Evolutionary conservation across 2,888 invertebrate genomes (phyloP), one percentile per base, ranked within the genome.

Genomic region (Cartodere bifasciata): DNA sequence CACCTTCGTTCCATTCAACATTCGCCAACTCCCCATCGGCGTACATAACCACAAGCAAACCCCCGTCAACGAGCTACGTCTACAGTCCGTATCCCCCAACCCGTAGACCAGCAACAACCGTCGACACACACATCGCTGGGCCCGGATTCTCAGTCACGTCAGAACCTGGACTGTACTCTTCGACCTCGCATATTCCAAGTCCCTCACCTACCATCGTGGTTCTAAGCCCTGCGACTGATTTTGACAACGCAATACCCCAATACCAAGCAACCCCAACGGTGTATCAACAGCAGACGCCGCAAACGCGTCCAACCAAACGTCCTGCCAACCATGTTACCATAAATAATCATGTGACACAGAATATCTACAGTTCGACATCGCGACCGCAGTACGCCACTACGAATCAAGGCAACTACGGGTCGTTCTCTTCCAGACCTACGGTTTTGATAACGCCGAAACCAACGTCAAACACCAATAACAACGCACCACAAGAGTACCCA

Each of bases 391-490:
- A 22, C 3, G 16, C 24, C 6, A 21, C 34, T 16, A 33, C 3
- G 62, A 63, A 48, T 64, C 64, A 2, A 45, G 56, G 0, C 40
- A 45, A 11, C 49, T 7, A 20, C 2, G 30, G 28, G 15, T 35
- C 36, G 11, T n/a, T n/a, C n/a, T 64, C 67, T 5, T 67, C 71
- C 16, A 62, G 62, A 30, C 72, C 76, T 2, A 75, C 76, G 0
- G 64, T 76, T 4, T 60, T 74, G 3, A 78, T 77, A 7, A 79
- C 79, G 3, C 77, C 78, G 3, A 79, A 78, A 50, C 79, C 78
- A 2, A 66, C 68, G 1, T 43, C 50, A 10, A 50, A 52, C 13
- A 45, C 50, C 2, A 47, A 49, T 10, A 45, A 53, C 1, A 35
- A 42, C n/a, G 28, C 44, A 26, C 42, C 48, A 28, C 42, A 45